phyloP scores from a whole-genome alignment of 2,888 invertebrate genomes.

The Volucella inanis region DNA sequence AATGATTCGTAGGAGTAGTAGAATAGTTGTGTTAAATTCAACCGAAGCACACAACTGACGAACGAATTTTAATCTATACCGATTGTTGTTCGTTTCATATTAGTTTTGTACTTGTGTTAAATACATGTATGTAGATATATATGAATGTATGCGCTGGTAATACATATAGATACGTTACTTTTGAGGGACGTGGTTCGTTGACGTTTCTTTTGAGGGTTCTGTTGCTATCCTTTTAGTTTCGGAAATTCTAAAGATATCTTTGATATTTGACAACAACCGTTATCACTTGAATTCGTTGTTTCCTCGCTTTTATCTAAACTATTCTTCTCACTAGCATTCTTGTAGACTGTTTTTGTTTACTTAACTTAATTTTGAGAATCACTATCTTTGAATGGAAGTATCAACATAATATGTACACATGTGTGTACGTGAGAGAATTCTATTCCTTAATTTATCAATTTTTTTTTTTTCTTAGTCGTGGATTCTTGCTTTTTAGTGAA shows the following conservation, averaged over 20 bases:
- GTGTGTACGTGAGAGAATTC: conserved; percentile 22
- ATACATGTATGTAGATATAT: too few relatives aligned
- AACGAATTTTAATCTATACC: conserved; percentile 26
- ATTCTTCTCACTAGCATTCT: conserved; percentile 13
- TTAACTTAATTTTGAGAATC: neutral
- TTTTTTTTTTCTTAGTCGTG: conserved; percentile 4
- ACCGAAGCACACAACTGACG: conserved; percentile 28
- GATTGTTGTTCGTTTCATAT: conserved; percentile 18
- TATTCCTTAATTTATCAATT: neutral
- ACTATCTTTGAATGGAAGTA: conserved; percentile 2
- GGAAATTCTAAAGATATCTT: conserved; percentile 58
- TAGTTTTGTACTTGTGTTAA: neutral
- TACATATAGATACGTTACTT: neutral
- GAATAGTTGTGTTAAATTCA: conserved; percentile 20
- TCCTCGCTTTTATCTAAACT: conserved; percentile 20
- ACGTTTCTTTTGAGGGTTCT: conserved; percentile 17
- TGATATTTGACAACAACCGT: conserved; percentile 66
- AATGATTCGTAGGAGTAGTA: conserved; percentile 68
- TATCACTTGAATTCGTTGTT: conserved; percentile 51
- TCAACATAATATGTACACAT: too few relatives aligned
- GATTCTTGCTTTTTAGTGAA: conserved; percentile 3
- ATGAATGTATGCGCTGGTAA: neutral
- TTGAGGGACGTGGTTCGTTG: neutral
- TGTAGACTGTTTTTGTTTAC: conserved; percentile 12
- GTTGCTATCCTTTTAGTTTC: conserved; percentile 21